These are phyloP conservation scores for Premnoplex brunnescens DNA, from an alignment of 2,797 vertebrate genomes.

Conservation along the genomic window DNA sequence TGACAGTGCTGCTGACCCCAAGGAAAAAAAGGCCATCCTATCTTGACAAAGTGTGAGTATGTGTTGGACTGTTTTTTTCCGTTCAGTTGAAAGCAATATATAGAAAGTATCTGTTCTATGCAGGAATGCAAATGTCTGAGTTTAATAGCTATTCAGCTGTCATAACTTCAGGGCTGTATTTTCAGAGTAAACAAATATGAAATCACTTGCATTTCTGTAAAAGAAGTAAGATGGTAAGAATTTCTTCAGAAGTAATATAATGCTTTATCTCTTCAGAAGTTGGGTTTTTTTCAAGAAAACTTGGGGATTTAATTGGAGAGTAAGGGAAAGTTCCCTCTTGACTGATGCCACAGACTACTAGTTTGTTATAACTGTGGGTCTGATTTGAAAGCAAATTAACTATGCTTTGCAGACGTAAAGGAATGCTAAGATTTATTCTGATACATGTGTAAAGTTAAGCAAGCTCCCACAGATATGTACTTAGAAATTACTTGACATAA, in stretches of 20 bases:
- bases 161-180: background rate
- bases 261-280: background rate
- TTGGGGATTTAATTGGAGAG: accelerated
- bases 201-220: background rate
- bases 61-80: background rate
- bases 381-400: background rate
- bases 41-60: conserved; percentile 93
- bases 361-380: background rate
- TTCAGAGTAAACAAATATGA: background rate
- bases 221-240: background rate
- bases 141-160: background rate
- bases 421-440: background rate
- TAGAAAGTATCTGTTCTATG: background rate
- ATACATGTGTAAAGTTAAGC: background rate
- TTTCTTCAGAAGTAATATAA: background rate
- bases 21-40: conserved; percentile 84
- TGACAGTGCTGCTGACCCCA: conserved; percentile 87
- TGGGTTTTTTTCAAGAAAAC: background rate
- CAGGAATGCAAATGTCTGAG: background rate
- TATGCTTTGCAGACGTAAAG: background rate
- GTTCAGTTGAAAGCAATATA: background rate
- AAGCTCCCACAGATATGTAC: accelerated
- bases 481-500: background rate
- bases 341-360: background rate
- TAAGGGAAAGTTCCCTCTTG: background rate